Evolutionary conservation across 2,113 vertebrate genomes (phyloP), one percentile per base, ranked within the genome.

Genomic region (Tychaedon coryphoeus): DNA sequence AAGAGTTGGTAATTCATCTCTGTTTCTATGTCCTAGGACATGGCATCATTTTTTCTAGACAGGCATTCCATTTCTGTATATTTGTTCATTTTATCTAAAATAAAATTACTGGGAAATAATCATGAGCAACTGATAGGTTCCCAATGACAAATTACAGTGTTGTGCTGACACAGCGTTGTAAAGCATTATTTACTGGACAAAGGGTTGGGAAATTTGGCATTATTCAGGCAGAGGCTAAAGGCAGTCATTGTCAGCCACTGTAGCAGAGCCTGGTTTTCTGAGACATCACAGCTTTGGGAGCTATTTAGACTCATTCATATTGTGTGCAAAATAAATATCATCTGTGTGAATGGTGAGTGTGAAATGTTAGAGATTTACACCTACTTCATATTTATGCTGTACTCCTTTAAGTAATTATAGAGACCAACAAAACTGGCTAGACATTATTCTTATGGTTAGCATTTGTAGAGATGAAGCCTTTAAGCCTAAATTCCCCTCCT

Each of bases 351-450:
- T 61, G 56, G 75, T 67, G 60, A 84, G 60, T 53, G 64, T 34
- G 73, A 94, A 89, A 67, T 73, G 74, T 85, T 80, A 80, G 78
- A 95, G 85, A 95, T 96, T 94, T 95, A 76, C 90, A 95, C 90
- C 90, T 93, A 80, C 86, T 83, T 74, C 64, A 40, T 84, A 67
- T 56, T 91, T 85, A 92, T 85, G 85, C 48, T 60, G 17, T 38
- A 62, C 22, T 95, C 34, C 93, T 96, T 95, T 73, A 94, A 95
- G 60, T 56, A 94, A 96, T 94, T 95, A 95, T 6, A 74, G 38
- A 54, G 58, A 62, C 0, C 10, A 91, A 88, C 71, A 76, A 65
- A 94, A 79, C 38, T 76, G 58, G 34, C 70, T 88, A 91, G 90
- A 31, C 54, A 57, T 38, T 72, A 34, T 66, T 92, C 73, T 92